Evolutionary conservation across 1,140 invertebrate genomes (phyloP).

Genomic region (Pygmarrhopalites habei): DNA sequence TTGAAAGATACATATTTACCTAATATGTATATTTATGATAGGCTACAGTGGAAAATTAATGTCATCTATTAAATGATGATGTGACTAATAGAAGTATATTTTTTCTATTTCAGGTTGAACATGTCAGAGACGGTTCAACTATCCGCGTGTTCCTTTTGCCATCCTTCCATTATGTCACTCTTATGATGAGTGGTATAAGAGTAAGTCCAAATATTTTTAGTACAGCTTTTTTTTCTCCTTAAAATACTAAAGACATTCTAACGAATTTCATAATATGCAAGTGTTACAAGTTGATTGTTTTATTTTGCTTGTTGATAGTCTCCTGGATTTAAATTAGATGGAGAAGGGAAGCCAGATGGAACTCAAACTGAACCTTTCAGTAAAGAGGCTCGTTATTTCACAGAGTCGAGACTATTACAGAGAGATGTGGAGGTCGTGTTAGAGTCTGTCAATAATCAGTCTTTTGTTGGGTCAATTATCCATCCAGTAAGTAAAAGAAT

Average conservation of each 20-base stretch:
- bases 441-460: constrained; percentile 76
- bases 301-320: constrained; percentile 48
- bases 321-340: constrained; percentile 64
- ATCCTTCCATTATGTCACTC: constrained; percentile 76
- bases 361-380: constrained; percentile 55
- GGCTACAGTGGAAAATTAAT: too few relatives aligned
- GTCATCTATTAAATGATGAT: too few relatives aligned
- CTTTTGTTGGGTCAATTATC: constrained; percentile 85
- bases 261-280: not conserved
- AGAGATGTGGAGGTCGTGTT: constrained; percentile 86
- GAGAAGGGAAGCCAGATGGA: constrained; percentile 58
- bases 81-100: too few relatives aligned
- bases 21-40: too few relatives aligned
- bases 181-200: constrained; percentile 90
- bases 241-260: not conserved
- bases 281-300: too few relatives aligned
- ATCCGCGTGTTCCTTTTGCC: constrained; percentile 81
- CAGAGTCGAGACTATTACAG: constrained; percentile 83
- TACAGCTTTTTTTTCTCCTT: constrained; percentile 5
- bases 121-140: constrained; percentile 93
- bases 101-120: too few relatives aligned
- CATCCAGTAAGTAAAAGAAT: constrained; percentile 75
- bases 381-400: constrained; percentile 80
- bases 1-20: too few relatives aligned
- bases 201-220: constrained; percentile 46